phyloP scores from a whole-genome alignment of 2,888 invertebrate genomes.

The Nasonovia ribisnigri region DNA sequence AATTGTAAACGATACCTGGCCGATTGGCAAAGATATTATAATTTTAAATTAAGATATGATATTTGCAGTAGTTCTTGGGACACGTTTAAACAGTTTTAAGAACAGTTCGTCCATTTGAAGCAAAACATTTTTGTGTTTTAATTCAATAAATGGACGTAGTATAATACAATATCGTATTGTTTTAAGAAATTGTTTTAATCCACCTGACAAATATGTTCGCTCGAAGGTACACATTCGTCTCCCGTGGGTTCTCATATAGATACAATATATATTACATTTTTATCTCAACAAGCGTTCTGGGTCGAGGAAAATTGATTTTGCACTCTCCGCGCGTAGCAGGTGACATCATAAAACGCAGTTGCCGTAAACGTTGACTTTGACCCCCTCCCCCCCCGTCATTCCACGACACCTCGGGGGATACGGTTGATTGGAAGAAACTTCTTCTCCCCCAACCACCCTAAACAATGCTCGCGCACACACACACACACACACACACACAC shows the following conservation, averaged over 20 bases:
- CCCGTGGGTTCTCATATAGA: neutral
- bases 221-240: neutral
- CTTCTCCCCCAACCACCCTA: neutral
- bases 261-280: neutral
- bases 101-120: neutral
- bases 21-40: neutral
- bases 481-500: neutral
- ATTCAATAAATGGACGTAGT: neutral
- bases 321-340: conserved; percentile 33
- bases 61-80: neutral
- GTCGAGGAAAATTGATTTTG: conserved; percentile 57
- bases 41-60: neutral
- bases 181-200: neutral
- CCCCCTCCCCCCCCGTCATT: neutral
- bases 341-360: conserved; percentile 59
- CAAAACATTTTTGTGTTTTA: neutral
- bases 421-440: conserved; percentile 50
- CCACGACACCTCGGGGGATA: conserved; percentile 10
- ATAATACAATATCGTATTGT: neutral
- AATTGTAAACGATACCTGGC: neutral
- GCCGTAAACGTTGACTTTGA: conserved; percentile 59
- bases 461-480: neutral
- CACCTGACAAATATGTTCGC: neutral
- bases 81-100: neutral
- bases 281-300: conserved; percentile 29